Evolutionary conservation across 2,888 invertebrate genomes (phyloP).

Genomic region (Scrobipalpa atriplicella): DNA sequence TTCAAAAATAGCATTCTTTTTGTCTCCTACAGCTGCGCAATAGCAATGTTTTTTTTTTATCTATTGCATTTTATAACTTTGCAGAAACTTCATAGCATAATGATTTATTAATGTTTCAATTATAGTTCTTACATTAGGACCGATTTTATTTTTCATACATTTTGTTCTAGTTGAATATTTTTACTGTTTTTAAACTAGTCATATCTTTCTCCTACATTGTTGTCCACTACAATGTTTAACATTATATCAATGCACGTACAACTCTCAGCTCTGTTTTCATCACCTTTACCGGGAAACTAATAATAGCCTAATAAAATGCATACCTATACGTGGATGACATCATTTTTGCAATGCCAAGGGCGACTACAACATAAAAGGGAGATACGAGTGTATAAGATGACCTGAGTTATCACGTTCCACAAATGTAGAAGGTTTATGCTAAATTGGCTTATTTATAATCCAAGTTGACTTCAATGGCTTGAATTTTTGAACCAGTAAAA

Average conservation of each 20-base stretch:
- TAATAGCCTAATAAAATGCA: conserved; percentile 4
- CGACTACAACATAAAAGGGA: conserved; percentile 10
- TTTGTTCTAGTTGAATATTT: neutral
- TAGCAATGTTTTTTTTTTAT: too few species aligned
- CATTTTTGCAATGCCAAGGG: conserved; percentile 14
- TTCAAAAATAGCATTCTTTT: too few species aligned
- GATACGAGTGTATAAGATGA: conserved; percentile 1
- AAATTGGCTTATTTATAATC: neutral
- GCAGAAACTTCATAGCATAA: too few species aligned
- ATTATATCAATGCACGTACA: neutral
- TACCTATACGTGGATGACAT: conserved; percentile 13
- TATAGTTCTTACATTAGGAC: too few species aligned
- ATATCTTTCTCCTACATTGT: neutral
- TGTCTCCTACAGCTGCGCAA: too few species aligned
- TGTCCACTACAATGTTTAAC: too few species aligned
- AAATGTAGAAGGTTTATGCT: neutral
- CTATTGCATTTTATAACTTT: too few species aligned
- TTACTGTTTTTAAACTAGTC: neutral
- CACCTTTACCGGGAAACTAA: neutral
- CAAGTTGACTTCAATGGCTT: neutral
- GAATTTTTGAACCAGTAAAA: neutral
- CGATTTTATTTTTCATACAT: too few species aligned
- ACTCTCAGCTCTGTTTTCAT: neutral
- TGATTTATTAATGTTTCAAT: too few species aligned
- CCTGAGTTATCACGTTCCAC: neutral